Evolutionary conservation across 2,797 vertebrate species (phyloP).

Genomic region (Eospalax fontanierii): DNA sequence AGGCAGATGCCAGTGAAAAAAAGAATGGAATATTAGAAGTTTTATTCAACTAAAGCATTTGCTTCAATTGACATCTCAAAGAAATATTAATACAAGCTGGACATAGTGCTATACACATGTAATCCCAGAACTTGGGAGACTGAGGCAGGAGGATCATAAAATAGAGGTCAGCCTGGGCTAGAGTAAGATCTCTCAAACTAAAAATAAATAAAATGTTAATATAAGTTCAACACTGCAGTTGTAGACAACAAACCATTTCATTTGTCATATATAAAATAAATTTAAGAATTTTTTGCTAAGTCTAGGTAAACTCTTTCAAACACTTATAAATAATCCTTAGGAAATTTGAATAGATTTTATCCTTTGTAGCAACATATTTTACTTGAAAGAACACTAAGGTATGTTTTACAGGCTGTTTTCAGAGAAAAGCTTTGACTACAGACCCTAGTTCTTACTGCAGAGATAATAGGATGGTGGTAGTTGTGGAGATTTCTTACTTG

Average conservation of each 20-base stretch:
- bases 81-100: neutral
- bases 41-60: slow-evolving; percentile 43
- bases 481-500: neutral
- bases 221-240: slow-evolving; percentile 32
- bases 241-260: slow-evolving; percentile 13
- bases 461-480: neutral
- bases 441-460: neutral
- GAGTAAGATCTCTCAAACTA: neutral
- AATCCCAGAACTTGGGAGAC: neutral
- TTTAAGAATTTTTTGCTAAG: slow-evolving; percentile 2
- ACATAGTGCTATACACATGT: neutral
- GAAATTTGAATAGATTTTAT: slow-evolving; percentile 52
- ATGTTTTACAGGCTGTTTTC: neutral
- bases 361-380: slow-evolving; percentile 31
- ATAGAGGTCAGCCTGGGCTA: neutral
- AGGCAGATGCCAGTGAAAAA: slow-evolving; percentile 2
- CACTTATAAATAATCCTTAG: slow-evolving; percentile 27
- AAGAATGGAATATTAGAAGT: slow-evolving; percentile 25
- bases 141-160: neutral
- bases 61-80: slow-evolving; percentile 28
- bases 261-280: neutral
- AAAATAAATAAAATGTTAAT: neutral
- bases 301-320: slow-evolving; percentile 11
- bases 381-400: slow-evolving; percentile 9
- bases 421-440: neutral